Evolutionary conservation across 2,113 vertebrate species (phyloP), one percentile per base, ranked within the genome.

Genomic region (Cryptotis parvus): DNA sequence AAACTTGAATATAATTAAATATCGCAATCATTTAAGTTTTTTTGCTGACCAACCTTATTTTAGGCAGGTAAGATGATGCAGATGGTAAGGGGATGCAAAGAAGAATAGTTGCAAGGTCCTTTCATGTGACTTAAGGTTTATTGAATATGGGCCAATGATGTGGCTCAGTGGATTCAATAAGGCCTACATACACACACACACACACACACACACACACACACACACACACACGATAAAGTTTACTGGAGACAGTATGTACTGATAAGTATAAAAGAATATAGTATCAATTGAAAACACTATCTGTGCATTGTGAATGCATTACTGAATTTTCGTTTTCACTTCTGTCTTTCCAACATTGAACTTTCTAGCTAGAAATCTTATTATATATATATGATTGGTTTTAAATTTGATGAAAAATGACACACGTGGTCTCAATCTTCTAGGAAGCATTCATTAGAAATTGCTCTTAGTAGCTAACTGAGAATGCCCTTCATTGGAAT

Each of bases 1-100:
- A 41, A 84, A 83, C 24, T 94, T 92, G 27, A 94, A 91, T 91
- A 61, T 58, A 95, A 74, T 26, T 93, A 90, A 72, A 29, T 85
- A 16, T 92, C 87, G 93, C n/a, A 76, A 66, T 81, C 58, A 61
- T 92, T 29, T 20, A 43, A 85, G 65, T 88, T 68, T 92, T 94
- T 91, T 69, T 81, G 87, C 27, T 37, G 49, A 79, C 49, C 58
- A 55, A 29, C 16, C 39, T 85, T 88, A 41, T 83, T 90, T n/a
- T 2, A 72, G 58, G 66, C 49, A 61, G 41, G 14, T 52, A 87
- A 29, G 72, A 55, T 55, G 52, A 55, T 58, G 45, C 75, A 84
- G 24, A 35, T 77, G 31, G 7, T 35, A 69, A 86, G 52, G 35
- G 31, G 26, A 27, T 75, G 70, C 31, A 35, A 69, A 6, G 58